Base-by-base conservation (phyloP, 2,888 invertebrate genomes). In the Trichogramma dendrolimi region DNA sequence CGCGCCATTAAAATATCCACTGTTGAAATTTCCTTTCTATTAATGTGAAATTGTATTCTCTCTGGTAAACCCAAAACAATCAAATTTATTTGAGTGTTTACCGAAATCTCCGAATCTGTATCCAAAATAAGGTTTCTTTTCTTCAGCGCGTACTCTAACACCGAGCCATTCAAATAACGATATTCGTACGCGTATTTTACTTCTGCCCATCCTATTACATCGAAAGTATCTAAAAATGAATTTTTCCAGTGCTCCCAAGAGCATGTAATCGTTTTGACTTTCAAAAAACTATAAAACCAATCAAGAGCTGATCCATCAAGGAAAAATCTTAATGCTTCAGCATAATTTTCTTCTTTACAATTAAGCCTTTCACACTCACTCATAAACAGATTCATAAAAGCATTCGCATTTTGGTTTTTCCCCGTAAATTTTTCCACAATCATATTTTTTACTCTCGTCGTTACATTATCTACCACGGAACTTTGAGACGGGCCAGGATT, bases 391-490 rank as follows among this genome's bases (percentile, higher is more conserved):
- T 50, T 14, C 7, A 11, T 14, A 11, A 11, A 50, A 11, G 5
- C 8, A 14, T 14, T 4, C 50, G 50, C 14, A 14, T 50, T 50
- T 8, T 14, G 51, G 61, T 67, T 65, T 65, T 55, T 59, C 49
- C 59, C 53, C 55, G 56, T 60, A 56, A 65, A 65, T 57, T 65
- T 65, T 53, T 67, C 67, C 46, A 65, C 47, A 53, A 67, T 59
- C 50, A 65, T 65, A 59, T 67, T 52, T 55, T 66, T 64, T 55
- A 56, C 56, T 48, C 58, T 8, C 14, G 51, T 52, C 42, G 50
- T 56, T 51, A 55, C 48, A 51, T 51, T 62, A 46, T 59, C 65
- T 5, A 50, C 7, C 14, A 5, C 4, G 38, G 14, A 11, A 14
- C 38, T 50, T 50, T 50, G 50, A 27, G 10, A 11, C 38, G n/a